Evolutionary conservation across 2,888 invertebrate species (phyloP), one percentile per base, ranked within the genome.

Genomic region (Cataglyphis rosenhaueri): DNA sequence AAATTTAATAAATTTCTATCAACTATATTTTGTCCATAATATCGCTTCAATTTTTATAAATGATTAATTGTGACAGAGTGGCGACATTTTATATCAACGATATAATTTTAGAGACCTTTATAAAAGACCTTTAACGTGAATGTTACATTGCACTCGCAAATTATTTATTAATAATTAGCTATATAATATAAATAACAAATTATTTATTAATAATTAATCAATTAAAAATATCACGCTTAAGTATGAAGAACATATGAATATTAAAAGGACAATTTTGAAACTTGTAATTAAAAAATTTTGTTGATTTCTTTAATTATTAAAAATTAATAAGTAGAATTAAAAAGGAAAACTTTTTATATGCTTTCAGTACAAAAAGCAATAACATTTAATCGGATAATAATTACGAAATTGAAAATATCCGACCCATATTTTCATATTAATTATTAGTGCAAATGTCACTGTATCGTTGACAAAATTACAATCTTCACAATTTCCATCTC

Each of bases 301-400:
- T n/a, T 52, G 25, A 10, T 57, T 71, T 6, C 0, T 15, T 3
- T 25, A 5, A 57, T 57, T 70, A 55, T 70, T 55, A 25, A 55
- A 35, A 71, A 71, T 71, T 59, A 21, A 71, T n/a, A 3, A 68
- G 35, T 35, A 10, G 15, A 21, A 21, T 38, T 55, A 8, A 70
- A 70, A 38, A 9, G 32, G 18, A 57, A 57, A 18, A 38, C 18
- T 38, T 57, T 10, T 21, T 68, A 12, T 57, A 41, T 41, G 15
- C 21, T 6, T 61, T 18, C 10, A 25, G 3, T 38, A 41, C 18
- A 18, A n/a, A 52, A 25, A 3, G 38, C 12, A n/a, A 61, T 73
- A 18, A 55, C 38, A 35, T 55, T 35, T 25, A 70, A 70, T 35
- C 32, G 21, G 1, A 35, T 70, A 12, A 68, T 10, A 57, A 9